phyloP scores from a whole-genome alignment of 53 echinoderm and acorn worm genomes.

The Patiria pectinifera region DNA sequence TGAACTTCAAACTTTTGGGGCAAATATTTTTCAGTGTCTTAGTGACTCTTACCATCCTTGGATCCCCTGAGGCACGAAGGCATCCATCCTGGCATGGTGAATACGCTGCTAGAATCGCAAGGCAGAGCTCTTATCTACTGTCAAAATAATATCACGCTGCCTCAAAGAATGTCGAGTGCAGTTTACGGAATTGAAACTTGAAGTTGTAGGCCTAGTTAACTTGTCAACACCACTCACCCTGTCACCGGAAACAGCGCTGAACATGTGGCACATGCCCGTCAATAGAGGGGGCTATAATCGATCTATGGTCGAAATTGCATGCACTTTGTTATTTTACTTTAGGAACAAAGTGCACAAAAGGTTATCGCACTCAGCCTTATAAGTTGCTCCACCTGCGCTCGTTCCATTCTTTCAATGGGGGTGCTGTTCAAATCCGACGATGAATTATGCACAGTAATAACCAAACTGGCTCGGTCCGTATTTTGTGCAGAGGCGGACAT shows the following conservation, averaged over 20 bases:
- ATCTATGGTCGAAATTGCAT: too few species aligned
- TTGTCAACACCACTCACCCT: neutral
- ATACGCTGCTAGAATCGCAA: neutral
- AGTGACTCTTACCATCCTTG: constrained; percentile 27
- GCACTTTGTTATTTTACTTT: neutral
- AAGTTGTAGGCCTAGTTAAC: neutral
- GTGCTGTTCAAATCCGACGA: too few species aligned
- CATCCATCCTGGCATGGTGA: constrained; percentile 55
- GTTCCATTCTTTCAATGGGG: too few species aligned
- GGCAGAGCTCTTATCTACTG: neutral
- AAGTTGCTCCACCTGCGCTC: too few species aligned
- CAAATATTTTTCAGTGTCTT: neutral
- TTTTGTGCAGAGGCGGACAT: too few species aligned
- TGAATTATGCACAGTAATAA: too few species aligned
- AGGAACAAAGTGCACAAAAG: neutral
- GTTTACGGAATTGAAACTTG: neutral
- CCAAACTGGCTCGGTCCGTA: too few species aligned
- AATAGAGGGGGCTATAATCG: constrained; percentile 44
- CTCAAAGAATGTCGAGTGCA: neutral
- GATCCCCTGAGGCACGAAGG: constrained; percentile 44
- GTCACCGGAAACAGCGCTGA: neutral
- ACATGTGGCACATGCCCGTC: neutral
- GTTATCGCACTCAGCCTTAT: neutral
- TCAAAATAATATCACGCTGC: neutral
- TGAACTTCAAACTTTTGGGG: neutral